These are phyloP conservation scores for Melinopterus prodromus DNA, from an alignment of 2,888 invertebrate genomes.

Conservation along the genomic window DNA sequence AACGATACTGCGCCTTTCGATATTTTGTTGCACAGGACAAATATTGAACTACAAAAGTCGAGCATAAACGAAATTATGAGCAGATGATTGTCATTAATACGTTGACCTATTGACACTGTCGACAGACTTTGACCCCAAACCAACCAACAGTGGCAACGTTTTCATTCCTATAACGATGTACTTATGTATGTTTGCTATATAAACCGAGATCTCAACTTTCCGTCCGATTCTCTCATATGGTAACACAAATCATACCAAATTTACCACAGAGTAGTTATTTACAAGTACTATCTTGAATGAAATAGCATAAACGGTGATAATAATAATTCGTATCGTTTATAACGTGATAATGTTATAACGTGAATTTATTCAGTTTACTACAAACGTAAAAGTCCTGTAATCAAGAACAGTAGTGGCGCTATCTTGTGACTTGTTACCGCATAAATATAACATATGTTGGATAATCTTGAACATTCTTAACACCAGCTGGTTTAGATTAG, in stretches of 20 bases:
- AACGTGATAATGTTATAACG: background rate
- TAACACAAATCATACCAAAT: background rate
- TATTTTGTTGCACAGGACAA: conserved; percentile 33
- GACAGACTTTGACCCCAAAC: conserved; percentile 52
- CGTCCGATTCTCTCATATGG: background rate
- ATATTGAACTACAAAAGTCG: conserved; percentile 42
- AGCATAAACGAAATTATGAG: conserved; percentile 47
- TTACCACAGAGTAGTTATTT: background rate
- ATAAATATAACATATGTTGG: background rate
- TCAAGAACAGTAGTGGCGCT: conserved; percentile 4
- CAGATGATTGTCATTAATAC: conserved; percentile 50
- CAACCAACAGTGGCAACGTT: conserved; percentile 44
- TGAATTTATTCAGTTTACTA: conserved; percentile 8
- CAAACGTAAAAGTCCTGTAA: background rate
- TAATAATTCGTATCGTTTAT: conserved; percentile 7
- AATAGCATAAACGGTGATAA: conserved; percentile 8
- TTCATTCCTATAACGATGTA: conserved; percentile 41
- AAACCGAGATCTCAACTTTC: conserved; percentile 20
- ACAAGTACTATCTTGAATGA: background rate
- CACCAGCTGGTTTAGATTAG: background rate
- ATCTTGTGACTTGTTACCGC: conserved; percentile 4
- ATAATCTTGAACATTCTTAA: background rate
- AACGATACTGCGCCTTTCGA: background rate
- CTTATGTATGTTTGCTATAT: background rate
- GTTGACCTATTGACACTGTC: conserved; percentile 53